These are phyloP conservation scores for Erpornis zantholeuca DNA, from an alignment of 2,113 vertebrate species.

Conservation along the genomic window DNA sequence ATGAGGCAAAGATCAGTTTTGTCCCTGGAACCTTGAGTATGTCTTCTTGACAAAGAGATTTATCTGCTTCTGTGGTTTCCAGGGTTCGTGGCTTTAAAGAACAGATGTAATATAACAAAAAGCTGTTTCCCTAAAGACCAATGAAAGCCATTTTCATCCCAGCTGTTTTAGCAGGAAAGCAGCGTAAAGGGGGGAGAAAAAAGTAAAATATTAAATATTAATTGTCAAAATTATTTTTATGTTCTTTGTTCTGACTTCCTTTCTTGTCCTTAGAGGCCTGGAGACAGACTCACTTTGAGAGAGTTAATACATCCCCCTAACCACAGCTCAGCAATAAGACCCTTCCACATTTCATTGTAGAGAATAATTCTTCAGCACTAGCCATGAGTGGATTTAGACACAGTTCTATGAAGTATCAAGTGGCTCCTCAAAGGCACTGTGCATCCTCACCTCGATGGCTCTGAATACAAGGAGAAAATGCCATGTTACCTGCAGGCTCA, in stretches of 20 bases:
- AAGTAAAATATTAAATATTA: conserved; percentile 17
- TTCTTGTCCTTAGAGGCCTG: neutral
- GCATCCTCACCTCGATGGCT: neutral
- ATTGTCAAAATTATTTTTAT: conserved; percentile 23
- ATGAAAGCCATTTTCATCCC: conserved; percentile 23
- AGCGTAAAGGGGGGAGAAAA: neutral
- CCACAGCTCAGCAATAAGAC: neutral
- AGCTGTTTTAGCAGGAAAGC: conserved; percentile 31
- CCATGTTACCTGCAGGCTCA: neutral
- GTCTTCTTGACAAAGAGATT: conserved; percentile 57
- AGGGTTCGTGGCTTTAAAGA: conserved; percentile 23
- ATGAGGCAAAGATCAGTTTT: conserved; percentile 60
- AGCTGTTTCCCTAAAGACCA: conserved; percentile 6
- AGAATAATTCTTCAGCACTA: neutral
- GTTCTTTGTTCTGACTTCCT: neutral
- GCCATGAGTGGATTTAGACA: neutral
- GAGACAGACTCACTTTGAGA: neutral
- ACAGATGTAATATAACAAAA: conserved; percentile 57
- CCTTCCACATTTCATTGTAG: neutral
- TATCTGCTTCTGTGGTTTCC: neutral
- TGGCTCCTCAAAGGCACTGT: neutral
- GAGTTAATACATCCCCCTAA: neutral
- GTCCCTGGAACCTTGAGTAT: conserved; percentile 12
- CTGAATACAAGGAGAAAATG: neutral
- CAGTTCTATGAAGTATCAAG: neutral